These are phyloP conservation scores for Deroplatys truncata DNA, from an alignment of 2,888 invertebrate genomes.

Conservation along the genomic window DNA sequence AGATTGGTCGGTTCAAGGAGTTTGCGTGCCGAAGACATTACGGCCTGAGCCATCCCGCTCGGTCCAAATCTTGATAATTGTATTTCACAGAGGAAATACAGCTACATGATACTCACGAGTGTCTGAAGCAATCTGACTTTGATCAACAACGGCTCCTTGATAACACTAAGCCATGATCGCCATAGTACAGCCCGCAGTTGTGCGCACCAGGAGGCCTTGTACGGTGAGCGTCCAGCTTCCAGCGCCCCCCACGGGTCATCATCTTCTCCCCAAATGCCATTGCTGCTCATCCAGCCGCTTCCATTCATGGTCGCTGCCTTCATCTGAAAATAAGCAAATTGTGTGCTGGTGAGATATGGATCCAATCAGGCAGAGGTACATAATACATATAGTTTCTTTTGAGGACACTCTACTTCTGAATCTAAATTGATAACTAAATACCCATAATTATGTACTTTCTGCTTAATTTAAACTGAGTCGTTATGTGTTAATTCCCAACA, in stretches of 20 bases:
- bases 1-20: too few relatives aligned
- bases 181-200: constrained; percentile 88
- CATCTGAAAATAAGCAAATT: not conserved
- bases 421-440: too few relatives aligned
- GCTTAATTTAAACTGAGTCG: too few relatives aligned
- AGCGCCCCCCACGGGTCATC: constrained; percentile 36
- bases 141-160: constrained; percentile 86
- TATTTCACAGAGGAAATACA: too few relatives aligned
- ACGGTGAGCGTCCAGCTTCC: constrained; percentile 49
- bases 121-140: constrained; percentile 86
- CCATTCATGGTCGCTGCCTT: not conserved
- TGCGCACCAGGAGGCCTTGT: constrained; percentile 81
- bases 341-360: not conserved
- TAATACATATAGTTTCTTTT: too few relatives aligned
- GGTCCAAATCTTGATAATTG: too few relatives aligned
- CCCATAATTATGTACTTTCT: too few relatives aligned
- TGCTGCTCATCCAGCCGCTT: constrained; percentile 11
- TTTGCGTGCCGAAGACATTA: too few relatives aligned
- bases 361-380: not conserved
- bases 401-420: too few relatives aligned
- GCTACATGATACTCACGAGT: constrained; percentile 58
- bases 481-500: too few relatives aligned
- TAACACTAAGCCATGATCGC: constrained; percentile 83
- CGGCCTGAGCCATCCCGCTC: too few relatives aligned
- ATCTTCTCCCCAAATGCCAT: constrained; percentile 27